Conservation (phyloP, 1,140 invertebrate genomes). For the Myzus persicae region DNA sequence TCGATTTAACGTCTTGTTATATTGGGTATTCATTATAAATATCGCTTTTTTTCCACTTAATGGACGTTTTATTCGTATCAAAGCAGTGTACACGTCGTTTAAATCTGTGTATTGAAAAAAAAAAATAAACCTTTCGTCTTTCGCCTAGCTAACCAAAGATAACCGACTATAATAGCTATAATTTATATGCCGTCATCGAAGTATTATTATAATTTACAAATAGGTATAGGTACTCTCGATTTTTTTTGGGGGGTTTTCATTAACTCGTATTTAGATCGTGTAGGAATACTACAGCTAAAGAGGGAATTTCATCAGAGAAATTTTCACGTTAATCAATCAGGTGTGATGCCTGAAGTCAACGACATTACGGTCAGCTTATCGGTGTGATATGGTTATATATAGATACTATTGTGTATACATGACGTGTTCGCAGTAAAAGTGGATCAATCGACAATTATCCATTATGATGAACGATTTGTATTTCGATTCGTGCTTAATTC, state of each 20-base stretch:
- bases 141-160: too few species aligned
- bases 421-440: constrained; percentile 17
- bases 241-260: background rate
- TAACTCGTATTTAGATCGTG: background rate
- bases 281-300: background rate
- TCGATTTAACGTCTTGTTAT: background rate
- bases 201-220: background rate
- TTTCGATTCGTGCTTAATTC: background rate
- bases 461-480: background rate
- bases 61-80: background rate
- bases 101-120: background rate
- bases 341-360: constrained; percentile 28
- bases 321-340: constrained; percentile 14
- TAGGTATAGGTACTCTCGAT: background rate
- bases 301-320: constrained; percentile 16
- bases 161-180: background rate
- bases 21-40: background rate
- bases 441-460: background rate
- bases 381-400: background rate
- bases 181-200: background rate
- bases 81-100: background rate
- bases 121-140: background rate
- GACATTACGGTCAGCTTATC: constrained; percentile 33
- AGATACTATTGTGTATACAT: background rate
- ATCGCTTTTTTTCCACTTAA: background rate